Conservation (phyloP, 2,888 invertebrate genomes). For the Physocephala rufipes region DNA sequence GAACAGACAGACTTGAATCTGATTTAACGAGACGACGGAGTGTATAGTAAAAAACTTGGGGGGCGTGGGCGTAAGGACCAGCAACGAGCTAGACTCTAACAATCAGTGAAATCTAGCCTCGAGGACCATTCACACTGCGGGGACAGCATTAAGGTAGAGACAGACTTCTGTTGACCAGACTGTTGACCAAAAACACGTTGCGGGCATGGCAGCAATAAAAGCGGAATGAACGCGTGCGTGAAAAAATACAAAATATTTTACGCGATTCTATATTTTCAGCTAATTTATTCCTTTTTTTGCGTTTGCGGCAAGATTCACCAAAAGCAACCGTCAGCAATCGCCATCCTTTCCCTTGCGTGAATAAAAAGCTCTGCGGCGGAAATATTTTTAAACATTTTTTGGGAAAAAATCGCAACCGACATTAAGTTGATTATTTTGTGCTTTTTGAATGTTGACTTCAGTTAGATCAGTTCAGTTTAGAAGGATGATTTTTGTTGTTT, state of each 20-base stretch:
- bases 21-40: too few relatives aligned
- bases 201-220: slow-evolving; percentile 14
- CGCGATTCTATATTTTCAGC: slow-evolving; percentile 32
- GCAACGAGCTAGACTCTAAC: background rate
- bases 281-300: slow-evolving; percentile 34
- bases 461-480: slow-evolving; percentile 1
- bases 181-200: background rate
- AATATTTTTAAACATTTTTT: slow-evolving; percentile 21
- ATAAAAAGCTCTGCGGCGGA: slow-evolving; percentile 14
- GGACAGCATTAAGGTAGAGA: background rate
- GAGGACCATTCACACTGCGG: background rate
- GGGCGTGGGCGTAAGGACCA: background rate
- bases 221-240: slow-evolving; percentile 6
- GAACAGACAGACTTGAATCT: too few relatives aligned
- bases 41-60: too few relatives aligned
- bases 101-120: background rate
- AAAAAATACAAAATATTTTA: slow-evolving; percentile 29
- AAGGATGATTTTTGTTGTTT: background rate
- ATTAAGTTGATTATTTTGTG: slow-evolving; percentile 27
- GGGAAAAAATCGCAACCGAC: slow-evolving; percentile 32
- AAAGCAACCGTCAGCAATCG: background rate
- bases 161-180: slow-evolving; percentile 8
- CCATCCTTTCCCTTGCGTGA: background rate
- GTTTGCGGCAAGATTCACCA: background rate
- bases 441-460: background rate